These are phyloP conservation scores for Ophioninae sp. DNA, from an alignment of 2,888 invertebrate genomes.

Conservation along the genomic window DNA sequence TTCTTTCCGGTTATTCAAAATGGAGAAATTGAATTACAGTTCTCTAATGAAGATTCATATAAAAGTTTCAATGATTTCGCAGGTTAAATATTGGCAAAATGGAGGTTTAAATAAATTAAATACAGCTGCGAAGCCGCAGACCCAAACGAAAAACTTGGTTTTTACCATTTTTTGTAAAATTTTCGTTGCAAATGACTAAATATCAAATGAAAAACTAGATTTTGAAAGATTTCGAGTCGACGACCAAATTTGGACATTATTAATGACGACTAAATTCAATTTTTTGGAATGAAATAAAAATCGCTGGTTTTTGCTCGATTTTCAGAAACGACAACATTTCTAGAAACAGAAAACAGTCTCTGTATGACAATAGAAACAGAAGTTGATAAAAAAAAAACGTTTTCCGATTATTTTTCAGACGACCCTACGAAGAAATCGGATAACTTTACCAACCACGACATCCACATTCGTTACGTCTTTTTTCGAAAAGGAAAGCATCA, in stretches of 20 bases:
- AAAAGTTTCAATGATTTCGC: not conserved
- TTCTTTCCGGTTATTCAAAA: not conserved
- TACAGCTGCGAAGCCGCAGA: too few relatives aligned
- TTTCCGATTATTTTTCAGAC: conserved; percentile 44
- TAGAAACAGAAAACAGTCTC: too few relatives aligned
- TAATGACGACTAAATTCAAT: too few relatives aligned
- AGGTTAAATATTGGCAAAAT: not conserved
- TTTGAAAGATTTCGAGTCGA: not conserved
- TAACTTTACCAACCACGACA: conserved; percentile 38
- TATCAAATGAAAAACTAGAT: not conserved
- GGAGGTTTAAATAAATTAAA: not conserved
- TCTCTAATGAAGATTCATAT: not conserved
- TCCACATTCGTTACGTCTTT: not conserved
- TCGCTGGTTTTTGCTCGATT: too few relatives aligned
- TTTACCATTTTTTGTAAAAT: too few relatives aligned
- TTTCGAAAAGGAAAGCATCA: not conserved
- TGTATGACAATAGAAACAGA: not conserved
- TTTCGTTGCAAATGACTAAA: too few relatives aligned
- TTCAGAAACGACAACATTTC: too few relatives aligned
- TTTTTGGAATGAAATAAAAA: too few relatives aligned
- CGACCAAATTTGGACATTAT: too few relatives aligned
- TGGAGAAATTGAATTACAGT: not conserved
- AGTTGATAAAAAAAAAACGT: not conserved
- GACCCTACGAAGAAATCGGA: conserved; percentile 57
- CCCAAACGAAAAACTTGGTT: too few relatives aligned